Evolutionary conservation across 2,113 vertebrate species (phyloP), one percentile per base, ranked within the genome.

Genomic region (Oncorhynchus keta): DNA sequence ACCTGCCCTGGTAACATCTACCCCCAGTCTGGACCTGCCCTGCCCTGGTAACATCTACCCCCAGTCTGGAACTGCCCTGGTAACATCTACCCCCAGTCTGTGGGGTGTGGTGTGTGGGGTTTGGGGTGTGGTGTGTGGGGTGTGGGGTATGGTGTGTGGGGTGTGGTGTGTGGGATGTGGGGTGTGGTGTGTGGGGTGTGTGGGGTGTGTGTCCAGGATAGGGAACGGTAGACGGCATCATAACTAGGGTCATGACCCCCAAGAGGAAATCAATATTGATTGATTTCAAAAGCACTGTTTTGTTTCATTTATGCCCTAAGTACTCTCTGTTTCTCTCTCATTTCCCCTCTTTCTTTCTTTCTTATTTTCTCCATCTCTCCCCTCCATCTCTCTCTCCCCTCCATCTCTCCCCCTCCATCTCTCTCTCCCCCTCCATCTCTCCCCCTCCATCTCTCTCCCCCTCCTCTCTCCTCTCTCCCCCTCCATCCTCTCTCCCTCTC

Each of bases 111-210:
- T n/a, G 26, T 26, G 26, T 26, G 26, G 26, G 2, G 26, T 26
- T 1, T 26, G 26, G 26, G 0, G 26, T 26, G 26, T 30, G 28
- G 28, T 30, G 28, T 30, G 28, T 30, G 28, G 28, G 28, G 28
- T 30, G 28, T 3, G 28, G 3, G 3, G 28, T 2, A 3, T 30
- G 28, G 3, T 2, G 2, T 0, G 2, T 3, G 3, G 3, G 3
- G 30, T 30, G 30, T 30, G 30, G 3, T 0, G 30, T 4, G 30
- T 30, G 30, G 28, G 3, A 0, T 30, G 28, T 30, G 28, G 30
- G 30, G 30, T 4, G 3, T 0, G 3, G 28, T 0, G 3, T 3
- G 28, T 4, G 30, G 3, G 3, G 3, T n/a, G 57, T 3, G 51
- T 13, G 2, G 16, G 1, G 51, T 1, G 51, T 16, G 51, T 13